Evolutionary conservation across 2,113 vertebrate species (phyloP).

Genomic region (Benitochromis conjunctus): DNA sequence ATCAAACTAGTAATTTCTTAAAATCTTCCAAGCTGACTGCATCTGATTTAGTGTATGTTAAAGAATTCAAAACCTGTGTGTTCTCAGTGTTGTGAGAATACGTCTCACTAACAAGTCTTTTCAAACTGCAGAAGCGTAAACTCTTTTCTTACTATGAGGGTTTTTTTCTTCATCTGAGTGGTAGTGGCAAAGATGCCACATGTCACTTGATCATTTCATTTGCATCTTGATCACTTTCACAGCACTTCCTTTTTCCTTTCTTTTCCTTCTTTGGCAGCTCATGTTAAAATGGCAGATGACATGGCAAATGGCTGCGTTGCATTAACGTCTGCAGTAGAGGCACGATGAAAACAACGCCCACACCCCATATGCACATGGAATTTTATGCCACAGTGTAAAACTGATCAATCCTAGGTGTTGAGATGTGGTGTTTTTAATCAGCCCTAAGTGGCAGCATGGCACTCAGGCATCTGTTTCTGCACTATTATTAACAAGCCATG

Average conservation of each 20-base stretch:
- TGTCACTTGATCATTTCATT: slow-evolving; percentile 59
- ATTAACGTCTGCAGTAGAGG: not conserved
- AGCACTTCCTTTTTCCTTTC: not conserved
- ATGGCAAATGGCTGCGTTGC: slow-evolving; percentile 28
- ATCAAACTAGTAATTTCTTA: no score
- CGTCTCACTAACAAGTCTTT: not conserved
- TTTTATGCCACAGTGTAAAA: slow-evolving; percentile 25
- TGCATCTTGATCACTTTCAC: slow-evolving; percentile 38
- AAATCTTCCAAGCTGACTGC: no score
- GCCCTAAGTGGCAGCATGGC: slow-evolving; percentile 32
- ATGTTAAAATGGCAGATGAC: slow-evolving; percentile 33
- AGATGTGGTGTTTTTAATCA: slow-evolving; percentile 17
- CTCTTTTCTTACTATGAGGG: not conserved
- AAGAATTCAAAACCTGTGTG: no score
- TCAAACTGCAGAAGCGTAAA: not conserved
- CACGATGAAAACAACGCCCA: slow-evolving; percentile 67
- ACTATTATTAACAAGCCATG: slow-evolving; percentile 60
- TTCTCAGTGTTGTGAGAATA: no score
- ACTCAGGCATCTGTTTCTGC: slow-evolving; percentile 62
- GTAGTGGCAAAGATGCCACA: not conserved
- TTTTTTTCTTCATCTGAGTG: not conserved
- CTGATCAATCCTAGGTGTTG: slow-evolving; percentile 66
- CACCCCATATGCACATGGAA: slow-evolving; percentile 34
- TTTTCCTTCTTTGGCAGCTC: not conserved
- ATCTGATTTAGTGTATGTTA: no score